Evolutionary conservation across 2,113 vertebrate genomes (phyloP).

Genomic region (Hucho hucho): DNA sequence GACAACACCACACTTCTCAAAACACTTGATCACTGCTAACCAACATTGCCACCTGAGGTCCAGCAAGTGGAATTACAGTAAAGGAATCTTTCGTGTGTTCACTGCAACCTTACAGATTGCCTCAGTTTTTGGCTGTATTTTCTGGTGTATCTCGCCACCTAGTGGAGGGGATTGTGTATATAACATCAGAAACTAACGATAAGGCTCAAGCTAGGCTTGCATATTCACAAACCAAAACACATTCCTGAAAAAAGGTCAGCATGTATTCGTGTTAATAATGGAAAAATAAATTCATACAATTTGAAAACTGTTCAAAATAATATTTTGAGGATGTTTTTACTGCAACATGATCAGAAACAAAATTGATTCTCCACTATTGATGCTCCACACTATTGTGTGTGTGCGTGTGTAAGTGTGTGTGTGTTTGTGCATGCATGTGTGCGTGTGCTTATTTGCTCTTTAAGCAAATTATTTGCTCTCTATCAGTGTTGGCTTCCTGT

Average conservation of each 20-base stretch:
- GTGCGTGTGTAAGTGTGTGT: neutral
- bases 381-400: slow-evolving; percentile 19
- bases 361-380: neutral
- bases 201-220: neutral
- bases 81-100: neutral
- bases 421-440: slow-evolving; percentile 16
- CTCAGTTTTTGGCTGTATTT: neutral
- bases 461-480: slow-evolving; percentile 33
- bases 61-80: neutral
- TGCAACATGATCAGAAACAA: too few species aligned
- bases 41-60: too few species aligned
- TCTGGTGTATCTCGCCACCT: slow-evolving; percentile 42
- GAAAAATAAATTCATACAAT: too few species aligned
- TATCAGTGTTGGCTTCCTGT: slow-evolving; percentile 70
- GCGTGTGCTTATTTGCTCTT: slow-evolving; percentile 50
- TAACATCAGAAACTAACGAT: slow-evolving; percentile 10
- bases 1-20: too few species aligned
- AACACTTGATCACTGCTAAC: too few species aligned
- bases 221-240: neutral
- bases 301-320: too few species aligned
- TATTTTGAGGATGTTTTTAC: too few species aligned
- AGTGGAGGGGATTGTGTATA: slow-evolving; percentile 37
- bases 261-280: too few species aligned
- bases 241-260: too few species aligned
- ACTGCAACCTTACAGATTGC: too few species aligned